phyloP scores from a whole-genome alignment of 1,140 invertebrate genomes.

The Lepidurus couesii region DNA sequence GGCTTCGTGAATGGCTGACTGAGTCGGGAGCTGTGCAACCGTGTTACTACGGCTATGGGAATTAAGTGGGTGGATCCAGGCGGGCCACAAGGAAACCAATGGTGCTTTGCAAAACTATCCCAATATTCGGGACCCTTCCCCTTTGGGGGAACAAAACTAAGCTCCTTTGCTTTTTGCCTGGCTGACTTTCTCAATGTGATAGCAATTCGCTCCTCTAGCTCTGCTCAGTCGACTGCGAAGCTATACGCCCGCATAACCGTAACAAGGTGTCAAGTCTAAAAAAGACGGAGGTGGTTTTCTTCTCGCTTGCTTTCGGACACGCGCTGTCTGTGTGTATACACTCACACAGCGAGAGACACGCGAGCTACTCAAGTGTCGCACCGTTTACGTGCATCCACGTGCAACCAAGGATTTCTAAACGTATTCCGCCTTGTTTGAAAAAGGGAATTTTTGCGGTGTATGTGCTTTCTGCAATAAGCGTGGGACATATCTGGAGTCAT shows the following conservation, averaged over 20 bases:
- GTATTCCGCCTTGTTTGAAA: neutral
- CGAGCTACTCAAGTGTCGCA: constrained; percentile 20
- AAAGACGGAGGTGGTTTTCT: constrained; percentile 4
- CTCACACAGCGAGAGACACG: neutral
- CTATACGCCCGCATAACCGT: constrained; percentile 17
- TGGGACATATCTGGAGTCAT: neutral
- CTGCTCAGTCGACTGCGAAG: constrained; percentile 17
- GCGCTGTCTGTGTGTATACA: neutral
- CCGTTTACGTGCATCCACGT: constrained; percentile 17
- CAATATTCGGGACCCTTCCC: neutral
- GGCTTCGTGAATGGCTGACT: neutral
- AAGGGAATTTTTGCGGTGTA: no score
- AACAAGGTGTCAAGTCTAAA: constrained; percentile 18
- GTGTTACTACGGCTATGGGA: constrained; percentile 21
- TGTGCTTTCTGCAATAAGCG: neutral
- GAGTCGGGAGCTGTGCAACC: neutral
- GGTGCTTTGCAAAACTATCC: constrained; percentile 10
- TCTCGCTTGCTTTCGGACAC: constrained; percentile 2
- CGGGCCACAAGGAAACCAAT: constrained; percentile 13
- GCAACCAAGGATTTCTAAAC: constrained; percentile 14
- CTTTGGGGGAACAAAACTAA: neutral
- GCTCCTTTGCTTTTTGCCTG: neutral
- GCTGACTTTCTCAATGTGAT: constrained; percentile 12
- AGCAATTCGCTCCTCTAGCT: constrained; percentile 7
- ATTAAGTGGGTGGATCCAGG: constrained; percentile 21